These are phyloP conservation scores for Aplysia californica DNA, from an alignment of 1,140 invertebrate genomes.

Conservation along the genomic window DNA sequence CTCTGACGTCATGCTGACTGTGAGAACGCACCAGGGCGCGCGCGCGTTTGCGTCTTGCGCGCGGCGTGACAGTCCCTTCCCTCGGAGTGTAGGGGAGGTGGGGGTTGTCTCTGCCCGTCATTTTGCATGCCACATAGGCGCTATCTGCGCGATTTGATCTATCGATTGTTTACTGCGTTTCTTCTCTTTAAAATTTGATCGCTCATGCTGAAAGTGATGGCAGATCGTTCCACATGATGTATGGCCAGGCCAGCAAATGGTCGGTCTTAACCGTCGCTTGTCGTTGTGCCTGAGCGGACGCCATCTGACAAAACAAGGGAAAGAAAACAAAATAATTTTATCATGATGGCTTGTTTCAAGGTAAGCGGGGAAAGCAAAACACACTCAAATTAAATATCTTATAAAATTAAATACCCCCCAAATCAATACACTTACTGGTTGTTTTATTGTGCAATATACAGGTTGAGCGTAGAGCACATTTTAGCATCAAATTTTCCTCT, in stretches of 20 bases:
- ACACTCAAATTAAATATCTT: no score
- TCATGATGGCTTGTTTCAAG: no score
- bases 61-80: background rate
- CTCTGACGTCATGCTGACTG: slow-evolving; percentile 1
- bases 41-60: background rate
- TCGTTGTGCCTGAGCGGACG: no score
- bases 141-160: background rate
- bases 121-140: background rate
- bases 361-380: no score
- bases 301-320: no score
- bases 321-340: no score
- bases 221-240: background rate
- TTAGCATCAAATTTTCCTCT: no score
- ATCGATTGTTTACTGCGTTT: background rate
- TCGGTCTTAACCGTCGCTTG: no score
- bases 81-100: background rate
- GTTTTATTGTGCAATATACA: no score
- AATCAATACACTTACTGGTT: no score
- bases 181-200: background rate
- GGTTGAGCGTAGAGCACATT: no score
- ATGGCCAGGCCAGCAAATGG: slow-evolving; percentile 7
- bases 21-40: background rate
- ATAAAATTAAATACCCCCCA: no score
- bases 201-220: background rate
- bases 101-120: slow-evolving; percentile 4